Conservation (phyloP, 1,140 invertebrate genomes). For the Neodiprion pinetum region DNA sequence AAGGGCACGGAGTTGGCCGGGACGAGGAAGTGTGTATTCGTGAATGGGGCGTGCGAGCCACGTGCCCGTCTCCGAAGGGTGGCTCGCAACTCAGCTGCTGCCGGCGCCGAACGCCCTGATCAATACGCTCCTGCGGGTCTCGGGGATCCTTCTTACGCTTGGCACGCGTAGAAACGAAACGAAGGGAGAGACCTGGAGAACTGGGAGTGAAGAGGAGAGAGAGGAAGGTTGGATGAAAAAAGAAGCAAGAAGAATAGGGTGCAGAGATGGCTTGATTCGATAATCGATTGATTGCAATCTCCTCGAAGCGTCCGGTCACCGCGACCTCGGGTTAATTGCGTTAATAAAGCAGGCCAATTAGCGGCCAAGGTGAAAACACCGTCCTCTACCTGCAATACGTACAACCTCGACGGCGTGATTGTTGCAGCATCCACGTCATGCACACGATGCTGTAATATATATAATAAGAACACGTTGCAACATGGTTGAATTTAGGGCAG, state of each 20-base stretch:
- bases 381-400: too few species aligned
- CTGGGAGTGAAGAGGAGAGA: background rate
- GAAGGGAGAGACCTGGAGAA: background rate
- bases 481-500: too few species aligned
- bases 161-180: conserved; percentile 25
- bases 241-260: background rate
- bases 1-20: conserved; percentile 13
- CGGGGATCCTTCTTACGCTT: conserved; percentile 23
- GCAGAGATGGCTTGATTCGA: too few species aligned
- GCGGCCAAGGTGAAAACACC: too few species aligned
- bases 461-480: too few species aligned
- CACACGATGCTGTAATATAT: too few species aligned
- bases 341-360: too few species aligned
- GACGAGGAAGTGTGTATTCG: conserved; percentile 29
- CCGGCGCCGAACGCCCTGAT: conserved; percentile 34
- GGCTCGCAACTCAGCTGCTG: conserved; percentile 36
- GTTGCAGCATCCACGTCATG: too few species aligned
- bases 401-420: too few species aligned
- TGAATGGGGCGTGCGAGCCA: conserved; percentile 43
- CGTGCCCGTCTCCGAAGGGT: conserved; percentile 33
- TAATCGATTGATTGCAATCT: too few species aligned
- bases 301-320: too few species aligned
- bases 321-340: too few species aligned
- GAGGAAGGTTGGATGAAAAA: background rate
- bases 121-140: conserved; percentile 36